Conservation (phyloP, 2,797 vertebrate genomes). For the Petrocephalus schoutedeni region DNA sequence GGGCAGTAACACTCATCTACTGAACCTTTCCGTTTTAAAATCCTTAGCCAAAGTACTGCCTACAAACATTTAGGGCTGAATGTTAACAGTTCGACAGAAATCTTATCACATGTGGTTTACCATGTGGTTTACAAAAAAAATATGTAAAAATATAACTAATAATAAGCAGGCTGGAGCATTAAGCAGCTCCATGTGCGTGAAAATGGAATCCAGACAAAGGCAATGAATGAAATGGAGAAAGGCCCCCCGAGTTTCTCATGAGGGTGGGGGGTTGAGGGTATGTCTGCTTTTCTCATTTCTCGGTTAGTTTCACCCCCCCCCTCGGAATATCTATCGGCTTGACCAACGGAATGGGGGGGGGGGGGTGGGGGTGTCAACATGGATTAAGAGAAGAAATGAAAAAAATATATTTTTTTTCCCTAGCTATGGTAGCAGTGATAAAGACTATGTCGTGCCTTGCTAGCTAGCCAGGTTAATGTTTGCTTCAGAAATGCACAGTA, state of each 20-base stretch:
- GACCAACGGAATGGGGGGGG: too few species aligned
- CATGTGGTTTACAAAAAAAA: neutral
- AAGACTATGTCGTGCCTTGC: neutral
- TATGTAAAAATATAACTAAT: neutral
- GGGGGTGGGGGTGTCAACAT: neutral
- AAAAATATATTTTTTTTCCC: neutral
- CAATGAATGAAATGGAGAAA: neutral
- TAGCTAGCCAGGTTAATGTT: neutral
- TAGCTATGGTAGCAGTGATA: neutral
- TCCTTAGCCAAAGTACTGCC: neutral
- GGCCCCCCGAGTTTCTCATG: neutral
- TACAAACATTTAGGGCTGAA: neutral
- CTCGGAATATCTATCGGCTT: neutral
- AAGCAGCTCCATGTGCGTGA: neutral
- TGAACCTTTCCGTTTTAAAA: neutral
- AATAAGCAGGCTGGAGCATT: neutral
- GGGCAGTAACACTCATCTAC: neutral
- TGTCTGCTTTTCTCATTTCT: slow-evolving; percentile 4
- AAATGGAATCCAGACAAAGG: neutral
- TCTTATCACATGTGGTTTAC: neutral
- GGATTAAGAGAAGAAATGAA: neutral
- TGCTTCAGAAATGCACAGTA: neutral
- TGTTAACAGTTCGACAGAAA: slow-evolving; percentile 12
- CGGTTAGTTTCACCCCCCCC: neutral
- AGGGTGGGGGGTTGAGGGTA: neutral